phyloP scores from a whole-genome alignment of 1,140 invertebrate species.

The Probaryconus sp. region DNA sequence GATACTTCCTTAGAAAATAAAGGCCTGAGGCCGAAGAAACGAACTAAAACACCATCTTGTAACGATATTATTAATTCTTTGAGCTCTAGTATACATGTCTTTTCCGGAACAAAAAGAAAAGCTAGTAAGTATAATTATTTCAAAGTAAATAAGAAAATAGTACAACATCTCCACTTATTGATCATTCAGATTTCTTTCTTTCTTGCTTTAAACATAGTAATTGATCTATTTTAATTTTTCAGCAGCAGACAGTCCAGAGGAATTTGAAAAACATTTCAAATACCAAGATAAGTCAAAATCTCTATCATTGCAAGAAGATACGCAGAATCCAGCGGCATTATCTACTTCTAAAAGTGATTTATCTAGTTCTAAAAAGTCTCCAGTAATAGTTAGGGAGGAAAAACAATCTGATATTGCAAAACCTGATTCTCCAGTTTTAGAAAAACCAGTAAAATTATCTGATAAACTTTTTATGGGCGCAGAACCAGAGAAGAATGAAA shows the following conservation, averaged over 20 bases:
- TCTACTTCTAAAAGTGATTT: constrained; percentile 15
- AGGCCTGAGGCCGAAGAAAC: constrained; percentile 69
- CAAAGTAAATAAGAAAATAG: not conserved
- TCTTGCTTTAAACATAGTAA: no score
- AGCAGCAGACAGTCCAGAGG: constrained; percentile 70
- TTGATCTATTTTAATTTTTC: constrained; percentile 30
- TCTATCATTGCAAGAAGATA: constrained; percentile 31
- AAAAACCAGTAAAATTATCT: constrained; percentile 60
- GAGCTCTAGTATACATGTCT: constrained; percentile 71
- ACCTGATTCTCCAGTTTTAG: constrained; percentile 3
- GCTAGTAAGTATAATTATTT: constrained; percentile 64
- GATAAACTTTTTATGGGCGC: constrained; percentile 76
- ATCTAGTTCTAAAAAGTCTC: constrained; percentile 18
- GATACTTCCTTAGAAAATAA: constrained; percentile 67
- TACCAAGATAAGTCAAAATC: constrained; percentile 61
- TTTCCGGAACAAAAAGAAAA: constrained; percentile 75
- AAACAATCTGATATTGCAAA: constrained; percentile 9
- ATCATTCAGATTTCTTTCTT: no score
- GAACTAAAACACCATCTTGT: constrained; percentile 74
- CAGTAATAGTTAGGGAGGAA: not conserved
- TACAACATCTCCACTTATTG: no score
- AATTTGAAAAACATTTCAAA: constrained; percentile 75
- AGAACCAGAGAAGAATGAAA: constrained; percentile 73
- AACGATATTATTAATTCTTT: constrained; percentile 75
- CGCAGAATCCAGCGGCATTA: constrained; percentile 6